Conservation (phyloP, 2,888 invertebrate genomes). For the Cylindroiulus punctatus region DNA sequence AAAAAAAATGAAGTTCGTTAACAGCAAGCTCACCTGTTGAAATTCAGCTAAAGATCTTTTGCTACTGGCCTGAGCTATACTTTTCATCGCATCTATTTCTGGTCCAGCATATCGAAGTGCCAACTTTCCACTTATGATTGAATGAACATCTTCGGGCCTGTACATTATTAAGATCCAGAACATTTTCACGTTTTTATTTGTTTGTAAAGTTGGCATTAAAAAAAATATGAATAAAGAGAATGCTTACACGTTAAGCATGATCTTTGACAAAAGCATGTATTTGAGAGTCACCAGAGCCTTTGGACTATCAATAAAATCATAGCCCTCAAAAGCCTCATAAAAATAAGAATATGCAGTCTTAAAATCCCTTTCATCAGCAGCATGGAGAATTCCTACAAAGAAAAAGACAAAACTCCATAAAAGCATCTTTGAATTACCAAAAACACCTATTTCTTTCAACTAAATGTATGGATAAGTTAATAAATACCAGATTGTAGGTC, state of each 20-base stretch:
- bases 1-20: not conserved
- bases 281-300: slow-evolving; percentile 96
- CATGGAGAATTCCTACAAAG: slow-evolving; percentile 82
- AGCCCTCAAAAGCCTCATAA: slow-evolving; percentile 99
- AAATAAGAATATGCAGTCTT: slow-evolving; percentile 99
- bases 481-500: slow-evolving; percentile 89
- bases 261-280: slow-evolving; percentile 99
- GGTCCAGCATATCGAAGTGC: slow-evolving; percentile 95
- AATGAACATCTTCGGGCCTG: slow-evolving; percentile 94
- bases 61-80: slow-evolving; percentile 95
- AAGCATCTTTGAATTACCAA: not conserved
- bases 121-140: slow-evolving; percentile 94
- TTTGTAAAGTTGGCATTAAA: not conserved
- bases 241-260: slow-evolving; percentile 83
- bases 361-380: slow-evolving; percentile 99
- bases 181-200: not conserved
- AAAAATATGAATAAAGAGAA: slow-evolving; percentile 1
- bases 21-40: slow-evolving; percentile 70
- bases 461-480: not conserved
- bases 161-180: slow-evolving; percentile 57
- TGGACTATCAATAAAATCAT: slow-evolving; percentile 90
- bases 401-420: not conserved
- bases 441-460: not conserved
- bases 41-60: slow-evolving; percentile 97
- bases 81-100: slow-evolving; percentile 97